These are phyloP conservation scores for Erpornis zantholeuca DNA, from an alignment of 2,113 vertebrate genomes.

Conservation along the genomic window DNA sequence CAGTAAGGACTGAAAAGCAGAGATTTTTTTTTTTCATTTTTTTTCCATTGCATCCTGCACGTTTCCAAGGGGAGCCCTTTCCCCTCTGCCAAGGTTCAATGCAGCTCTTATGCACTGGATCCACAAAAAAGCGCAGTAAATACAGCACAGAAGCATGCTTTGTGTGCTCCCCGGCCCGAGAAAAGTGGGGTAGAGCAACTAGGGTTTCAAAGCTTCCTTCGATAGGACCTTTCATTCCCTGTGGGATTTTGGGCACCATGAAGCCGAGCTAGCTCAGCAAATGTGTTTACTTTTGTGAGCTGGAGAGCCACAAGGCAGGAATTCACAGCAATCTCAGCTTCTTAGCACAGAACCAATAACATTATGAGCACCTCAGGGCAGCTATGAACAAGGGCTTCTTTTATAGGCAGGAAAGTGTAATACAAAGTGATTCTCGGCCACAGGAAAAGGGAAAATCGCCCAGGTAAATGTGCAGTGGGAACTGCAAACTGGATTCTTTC, in stretches of 20 bases:
- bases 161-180: constrained; percentile 34
- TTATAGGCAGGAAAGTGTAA: constrained; percentile 46
- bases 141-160: constrained; percentile 52
- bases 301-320: constrained; percentile 70
- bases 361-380: constrained; percentile 60
- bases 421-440: constrained; percentile 50
- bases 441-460: constrained; percentile 33
- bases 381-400: constrained; percentile 70
- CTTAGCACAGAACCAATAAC: constrained; percentile 63
- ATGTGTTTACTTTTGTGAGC: constrained; percentile 57
- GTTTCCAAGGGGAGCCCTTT: constrained; percentile 50
- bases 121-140: constrained; percentile 10
- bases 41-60: constrained; percentile 60
- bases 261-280: constrained; percentile 6
- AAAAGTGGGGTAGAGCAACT: constrained; percentile 51
- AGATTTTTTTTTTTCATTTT: background rate
- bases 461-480: constrained; percentile 49
- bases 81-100: constrained; percentile 63
- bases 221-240: constrained; percentile 54
- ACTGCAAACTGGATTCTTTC: constrained; percentile 22
- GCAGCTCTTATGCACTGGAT: constrained; percentile 58
- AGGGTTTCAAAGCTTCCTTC: constrained; percentile 68
- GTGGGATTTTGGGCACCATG: constrained; percentile 33
- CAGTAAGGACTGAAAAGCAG: constrained; percentile 44
- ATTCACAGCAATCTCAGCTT: constrained; percentile 61